Evolutionary conservation across 2,888 invertebrate species (phyloP).

Genomic region (Pogonocherus hispidulus): DNA sequence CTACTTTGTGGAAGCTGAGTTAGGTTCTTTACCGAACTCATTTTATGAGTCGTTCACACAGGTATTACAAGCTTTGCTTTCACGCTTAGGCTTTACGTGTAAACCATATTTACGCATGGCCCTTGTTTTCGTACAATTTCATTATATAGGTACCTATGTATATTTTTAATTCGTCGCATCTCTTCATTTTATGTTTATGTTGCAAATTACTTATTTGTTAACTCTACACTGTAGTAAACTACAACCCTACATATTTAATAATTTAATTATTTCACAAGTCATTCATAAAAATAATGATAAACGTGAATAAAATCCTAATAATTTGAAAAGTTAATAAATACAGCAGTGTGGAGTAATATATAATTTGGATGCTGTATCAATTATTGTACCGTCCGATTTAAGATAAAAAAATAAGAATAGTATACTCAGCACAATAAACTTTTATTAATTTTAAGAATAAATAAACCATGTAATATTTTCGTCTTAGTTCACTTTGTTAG

Average conservation of each 20-base stretch:
- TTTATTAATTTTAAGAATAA: no score
- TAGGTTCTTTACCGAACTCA: slow-evolving; percentile 76
- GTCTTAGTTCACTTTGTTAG: no score
- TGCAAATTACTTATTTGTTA: not conserved
- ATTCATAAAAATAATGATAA: not conserved
- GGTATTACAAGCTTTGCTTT: slow-evolving; percentile 58
- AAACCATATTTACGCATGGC: slow-evolving; percentile 27
- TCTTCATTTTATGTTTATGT: not conserved
- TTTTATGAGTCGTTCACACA: slow-evolving; percentile 66
- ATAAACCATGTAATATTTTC: no score
- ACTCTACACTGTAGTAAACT: no score
- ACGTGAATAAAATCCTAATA: no score
- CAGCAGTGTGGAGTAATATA: no score
- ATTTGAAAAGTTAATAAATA: no score
- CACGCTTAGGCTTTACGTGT: slow-evolving; percentile 40
- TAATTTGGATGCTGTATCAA: no score
- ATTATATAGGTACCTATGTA: not conserved
- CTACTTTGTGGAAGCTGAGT: slow-evolving; percentile 86
- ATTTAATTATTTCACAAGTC: not conserved
- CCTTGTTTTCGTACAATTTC: slow-evolving; percentile 6
- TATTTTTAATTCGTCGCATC: not conserved
- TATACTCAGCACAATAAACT: no score
- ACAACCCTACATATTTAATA: not conserved
- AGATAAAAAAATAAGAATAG: no score
- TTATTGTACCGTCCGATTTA: no score